Conservation (phyloP, 1,140 invertebrate genomes). For the Drosophila nigrodunni region DNA sequence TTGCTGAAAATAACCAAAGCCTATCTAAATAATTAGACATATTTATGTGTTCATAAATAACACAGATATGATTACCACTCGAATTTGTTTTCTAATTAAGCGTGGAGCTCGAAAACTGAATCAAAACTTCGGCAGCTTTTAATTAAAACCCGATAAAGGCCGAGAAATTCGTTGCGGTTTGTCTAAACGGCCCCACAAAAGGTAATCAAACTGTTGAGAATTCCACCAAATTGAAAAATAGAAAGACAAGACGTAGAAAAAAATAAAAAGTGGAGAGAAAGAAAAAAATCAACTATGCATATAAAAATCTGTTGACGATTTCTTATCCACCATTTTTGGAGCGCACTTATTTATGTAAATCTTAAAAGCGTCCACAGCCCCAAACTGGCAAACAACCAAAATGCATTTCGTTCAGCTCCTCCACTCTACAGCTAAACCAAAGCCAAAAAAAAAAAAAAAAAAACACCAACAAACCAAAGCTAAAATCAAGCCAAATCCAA, state of each 20-base stretch:
- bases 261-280: constrained; percentile 12
- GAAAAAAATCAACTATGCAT: constrained; percentile 38
- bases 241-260: background rate
- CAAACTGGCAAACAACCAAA: constrained; percentile 63
- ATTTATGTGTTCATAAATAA: constrained; percentile 79
- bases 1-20: constrained; percentile 21
- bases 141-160: constrained; percentile 72
- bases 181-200: constrained; percentile 56
- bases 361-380: constrained; percentile 47
- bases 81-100: constrained; percentile 42
- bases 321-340: constrained; percentile 61
- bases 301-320: constrained; percentile 51
- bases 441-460: constrained; percentile 33
- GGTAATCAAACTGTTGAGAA: constrained; percentile 52
- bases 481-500: constrained; percentile 50
- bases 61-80: constrained; percentile 62
- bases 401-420: constrained; percentile 63
- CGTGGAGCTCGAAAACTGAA: constrained; percentile 25
- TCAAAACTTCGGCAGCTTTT: constrained; percentile 69
- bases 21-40: constrained; percentile 79
- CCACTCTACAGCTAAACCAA: constrained; percentile 38
- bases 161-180: constrained; percentile 72
- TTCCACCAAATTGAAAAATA: constrained; percentile 21
- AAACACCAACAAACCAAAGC: constrained; percentile 16
- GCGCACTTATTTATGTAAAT: constrained; percentile 80